Percentiles rank a stretch among this genome's conserved stretches.
These are phyloP conservation scores for Artibeus lituratus DNA, from an alignment of 2,797 vertebrate genomes.

Conservation along the genomic window DNA sequence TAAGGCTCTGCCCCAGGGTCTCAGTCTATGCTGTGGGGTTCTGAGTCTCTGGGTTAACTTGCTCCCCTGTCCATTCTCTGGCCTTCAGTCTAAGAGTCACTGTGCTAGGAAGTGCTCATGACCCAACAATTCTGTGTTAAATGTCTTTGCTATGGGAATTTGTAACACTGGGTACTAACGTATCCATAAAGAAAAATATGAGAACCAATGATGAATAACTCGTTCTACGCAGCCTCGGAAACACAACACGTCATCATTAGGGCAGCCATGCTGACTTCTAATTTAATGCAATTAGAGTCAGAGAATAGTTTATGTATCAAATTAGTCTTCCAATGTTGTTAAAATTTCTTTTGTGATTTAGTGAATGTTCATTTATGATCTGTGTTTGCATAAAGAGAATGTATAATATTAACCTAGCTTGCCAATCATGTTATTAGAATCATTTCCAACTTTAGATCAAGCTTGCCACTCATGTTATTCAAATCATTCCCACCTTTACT, in stretches of 20 bases:
- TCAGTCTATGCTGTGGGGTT: background rate
- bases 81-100: background rate
- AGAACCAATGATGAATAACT: background rate
- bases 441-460: too few relatives aligned
- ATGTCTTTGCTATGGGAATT: background rate
- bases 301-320: background rate
- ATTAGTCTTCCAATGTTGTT: background rate
- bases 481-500: background rate
- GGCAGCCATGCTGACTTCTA: background rate
- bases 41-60: background rate
- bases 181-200: background rate
- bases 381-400: background rate
- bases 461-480: background rate
- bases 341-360: background rate
- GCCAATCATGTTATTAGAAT: background rate
- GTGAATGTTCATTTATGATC: background rate
- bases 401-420: background rate
- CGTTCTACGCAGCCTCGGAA: background rate
- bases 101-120: background rate
- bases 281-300: background rate
- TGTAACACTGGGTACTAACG: background rate
- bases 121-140: background rate
- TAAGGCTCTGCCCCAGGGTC: background rate
- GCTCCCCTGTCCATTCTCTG: background rate
- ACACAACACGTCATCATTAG: background rate